Percentiles rank a stretch among this genome's conserved stretches.
These are phyloP conservation scores for Nasonia giraulti DNA, from an alignment of 1,140 invertebrate species.

Conservation along the genomic window DNA sequence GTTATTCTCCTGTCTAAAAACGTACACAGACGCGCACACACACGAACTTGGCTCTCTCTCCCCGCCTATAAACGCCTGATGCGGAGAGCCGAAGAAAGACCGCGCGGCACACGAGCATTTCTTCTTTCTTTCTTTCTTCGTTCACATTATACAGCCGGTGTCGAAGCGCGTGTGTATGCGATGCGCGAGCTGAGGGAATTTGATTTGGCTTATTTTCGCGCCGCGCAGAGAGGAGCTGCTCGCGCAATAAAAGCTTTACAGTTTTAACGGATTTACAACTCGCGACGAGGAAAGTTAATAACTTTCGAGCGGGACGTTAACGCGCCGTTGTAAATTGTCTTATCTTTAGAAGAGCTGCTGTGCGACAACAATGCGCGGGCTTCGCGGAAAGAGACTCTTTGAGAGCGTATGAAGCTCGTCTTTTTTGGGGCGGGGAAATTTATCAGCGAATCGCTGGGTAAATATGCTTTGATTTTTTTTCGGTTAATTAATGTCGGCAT, in stretches of 20 bases:
- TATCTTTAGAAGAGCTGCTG: background rate
- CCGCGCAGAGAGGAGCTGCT: too few species aligned
- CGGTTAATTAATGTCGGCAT: too few species aligned
- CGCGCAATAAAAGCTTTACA: slow-evolving; percentile 6
- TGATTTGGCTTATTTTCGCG: slow-evolving; percentile 28
- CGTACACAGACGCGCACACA: background rate
- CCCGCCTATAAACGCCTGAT: too few species aligned
- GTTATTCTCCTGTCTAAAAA: slow-evolving; percentile 14
- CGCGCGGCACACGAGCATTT: background rate
- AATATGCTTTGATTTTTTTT: background rate
- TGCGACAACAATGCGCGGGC: background rate
- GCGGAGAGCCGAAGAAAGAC: slow-evolving; percentile 5
- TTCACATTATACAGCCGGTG: background rate
- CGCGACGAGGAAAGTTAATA: background rate
- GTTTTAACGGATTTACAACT: slow-evolving; percentile 36
- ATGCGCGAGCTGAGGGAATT: background rate
- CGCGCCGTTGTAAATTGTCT: background rate
- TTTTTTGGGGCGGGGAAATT: background rate
- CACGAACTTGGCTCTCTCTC: background rate
- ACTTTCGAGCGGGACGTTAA: slow-evolving; percentile 5
- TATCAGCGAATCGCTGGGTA: background rate
- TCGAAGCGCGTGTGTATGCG: too few species aligned
- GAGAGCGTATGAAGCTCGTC: too few species aligned
- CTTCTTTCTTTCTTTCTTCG: slow-evolving; percentile 16
- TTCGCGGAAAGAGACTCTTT: background rate